Evolutionary conservation across 1,140 invertebrate species (phyloP).

Genomic region (Aphaenogaster floridana): DNA sequence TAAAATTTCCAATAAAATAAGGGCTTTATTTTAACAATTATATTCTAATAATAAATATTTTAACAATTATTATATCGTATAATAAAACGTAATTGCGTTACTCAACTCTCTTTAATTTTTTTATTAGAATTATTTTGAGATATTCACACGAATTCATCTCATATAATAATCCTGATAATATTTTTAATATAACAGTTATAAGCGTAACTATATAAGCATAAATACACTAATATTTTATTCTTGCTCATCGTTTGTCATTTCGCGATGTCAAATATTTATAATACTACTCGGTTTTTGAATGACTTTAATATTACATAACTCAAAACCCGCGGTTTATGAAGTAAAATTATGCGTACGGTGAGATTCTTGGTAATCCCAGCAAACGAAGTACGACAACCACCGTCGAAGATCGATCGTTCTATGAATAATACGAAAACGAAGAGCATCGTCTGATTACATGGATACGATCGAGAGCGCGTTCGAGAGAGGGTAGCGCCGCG

Average conservation of each 20-base stretch:
- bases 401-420: slow-evolving; percentile 49
- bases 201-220: neutral
- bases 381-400: slow-evolving; percentile 13
- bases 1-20: neutral
- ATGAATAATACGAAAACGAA: slow-evolving; percentile 63
- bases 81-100: neutral
- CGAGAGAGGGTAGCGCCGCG: neutral
- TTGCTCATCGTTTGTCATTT: neutral
- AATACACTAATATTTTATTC: neutral
- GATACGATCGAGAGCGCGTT: slow-evolving; percentile 24
- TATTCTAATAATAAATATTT: neutral
- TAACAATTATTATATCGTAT: neutral
- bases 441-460: slow-evolving; percentile 47
- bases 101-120: neutral
- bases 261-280: neutral
- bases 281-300: neutral
- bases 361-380: neutral
- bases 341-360: neutral
- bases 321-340: neutral
- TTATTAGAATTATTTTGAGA: neutral
- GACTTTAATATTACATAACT: neutral
- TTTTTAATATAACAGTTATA: neutral
- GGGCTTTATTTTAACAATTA: neutral
- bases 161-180: neutral
- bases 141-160: neutral